Percentiles rank a stretch among this genome's conserved stretches.
phyloP scores from a whole-genome alignment of 2,797 vertebrate species.

The Dendrocincla tyrannina region DNA sequence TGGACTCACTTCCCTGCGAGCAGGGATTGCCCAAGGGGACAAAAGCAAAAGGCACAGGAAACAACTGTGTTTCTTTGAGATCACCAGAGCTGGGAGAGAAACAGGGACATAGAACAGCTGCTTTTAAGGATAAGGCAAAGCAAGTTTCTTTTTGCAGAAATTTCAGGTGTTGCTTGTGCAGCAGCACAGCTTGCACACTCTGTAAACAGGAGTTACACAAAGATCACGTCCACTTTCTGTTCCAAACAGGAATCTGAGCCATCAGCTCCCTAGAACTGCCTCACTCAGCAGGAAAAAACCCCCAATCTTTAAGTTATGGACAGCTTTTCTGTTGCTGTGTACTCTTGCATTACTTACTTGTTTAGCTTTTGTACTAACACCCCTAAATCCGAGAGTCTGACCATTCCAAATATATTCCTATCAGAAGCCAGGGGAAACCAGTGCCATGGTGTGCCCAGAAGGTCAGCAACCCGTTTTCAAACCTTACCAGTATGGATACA shows the following conservation, averaged over 20 bases:
- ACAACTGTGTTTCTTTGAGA: not conserved
- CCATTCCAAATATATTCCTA: not conserved
- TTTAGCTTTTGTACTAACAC: not conserved
- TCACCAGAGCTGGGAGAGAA: not conserved
- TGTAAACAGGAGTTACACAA: not conserved
- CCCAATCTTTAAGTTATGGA: not conserved
- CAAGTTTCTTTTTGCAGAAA: not conserved
- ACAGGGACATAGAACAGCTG: not conserved
- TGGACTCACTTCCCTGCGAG: not conserved
- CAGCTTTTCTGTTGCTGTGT: not conserved
- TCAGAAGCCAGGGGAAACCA: not conserved
- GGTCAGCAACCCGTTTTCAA: not conserved
- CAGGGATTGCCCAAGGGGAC: not conserved
- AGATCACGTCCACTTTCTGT: not conserved
- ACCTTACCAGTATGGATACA: not conserved
- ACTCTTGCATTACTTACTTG: not conserved
- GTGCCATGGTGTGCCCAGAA: not conserved
- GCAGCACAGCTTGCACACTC: not conserved
- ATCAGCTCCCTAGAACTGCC: not conserved
- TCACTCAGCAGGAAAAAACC: not conserved
- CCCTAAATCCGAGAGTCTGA: not conserved
- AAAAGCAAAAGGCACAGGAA: not conserved
- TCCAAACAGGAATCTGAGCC: not conserved
- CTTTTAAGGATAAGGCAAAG: not conserved
- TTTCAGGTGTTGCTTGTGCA: not conserved